Base-by-base conservation (phyloP, 1,140 invertebrate genomes). In the Laupala kohalensis region DNA sequence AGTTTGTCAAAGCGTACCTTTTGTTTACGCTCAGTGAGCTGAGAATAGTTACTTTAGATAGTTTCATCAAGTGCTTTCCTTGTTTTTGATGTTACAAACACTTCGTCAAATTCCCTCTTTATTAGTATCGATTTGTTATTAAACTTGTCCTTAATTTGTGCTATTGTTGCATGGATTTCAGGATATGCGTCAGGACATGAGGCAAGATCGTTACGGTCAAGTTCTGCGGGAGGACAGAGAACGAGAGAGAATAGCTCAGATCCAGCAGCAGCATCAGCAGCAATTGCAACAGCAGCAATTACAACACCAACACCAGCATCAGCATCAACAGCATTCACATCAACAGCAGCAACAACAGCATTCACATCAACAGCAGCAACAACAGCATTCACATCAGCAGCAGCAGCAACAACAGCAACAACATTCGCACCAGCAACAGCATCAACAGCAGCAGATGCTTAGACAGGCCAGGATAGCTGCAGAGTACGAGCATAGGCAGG, bases 281-380 rank as follows among this genome's bases (percentile, higher is more conserved):
- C 74, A 75, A 27, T 76, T 72, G 75, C 53, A 76, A 74, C 62
- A 76, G 73, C 79, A 37, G 77, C 77, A 12, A 76, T 30, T 72
- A 30, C 78, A 79, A 29, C 78, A 79, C 24, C 78, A 79, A 53
- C 79, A 80, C 13, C 76, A 76, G 29, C 71, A 74, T 23, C 78
- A 77, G 4, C 75, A 78, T 24, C 79, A 81, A n/a, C 76, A 77
- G 27, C 73, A 75, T 13, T 73, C 74, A 13, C 66, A 74, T 26
- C 65, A 69, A 13, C 74, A 76, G 4, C 64, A 74, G 65, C 69
- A 64, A 66, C 67, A 69, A n/a, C 28, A 62, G 25, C 72, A 53
- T n/a, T 65, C 64, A 64, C 73, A 72, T 6, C 75, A 67, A 70
- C 72, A 64, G 66, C 71, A 70, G 69, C 75, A 71, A 15, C 72